Base-by-base conservation (phyloP, 2,797 vertebrate genomes). In the Mus caroli region DNA sequence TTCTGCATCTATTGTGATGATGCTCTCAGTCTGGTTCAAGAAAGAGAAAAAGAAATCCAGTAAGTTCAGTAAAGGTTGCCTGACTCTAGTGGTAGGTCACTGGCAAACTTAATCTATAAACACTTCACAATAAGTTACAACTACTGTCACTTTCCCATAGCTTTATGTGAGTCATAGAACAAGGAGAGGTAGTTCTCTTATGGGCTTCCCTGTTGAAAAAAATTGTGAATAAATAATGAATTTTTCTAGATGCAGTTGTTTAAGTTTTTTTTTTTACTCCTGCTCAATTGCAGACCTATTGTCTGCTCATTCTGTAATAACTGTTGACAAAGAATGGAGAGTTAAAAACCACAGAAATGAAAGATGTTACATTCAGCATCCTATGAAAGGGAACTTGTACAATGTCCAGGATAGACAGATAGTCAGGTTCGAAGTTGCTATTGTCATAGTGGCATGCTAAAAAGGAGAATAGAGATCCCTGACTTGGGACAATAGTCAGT, bases 331-430 rank as follows among this genome's bases (percentile, higher is more conserved):
- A 94, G 83, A 93, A 97, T 91, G 69, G 69, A 91, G 95, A 92
- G 64, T 92, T 94, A 93, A 98, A 98, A 94, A 20, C 17, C 91
- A 71, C 87, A 91, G 64, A 84, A 95, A 54, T 92, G 64, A 84
- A 95, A 54, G 96, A 94, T 91, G 24, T 50, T 54, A 46, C 84
- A 75, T 92, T 95, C n/a, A 92, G 37, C 84, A 91, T 93, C 94
- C 90, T 94, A 22, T 85, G 37, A 88, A 90, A 97, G 50, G 56
- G 52, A 93, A 91, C 37, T 96, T 95, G 50, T 71, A 84, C 85
- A 96, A 95, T 85, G 62, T 62, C 13, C 46, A 95, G 56, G 58
- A 92, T 91, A 62, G n/a, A 90, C 19, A 86, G 26, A 78, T 94
- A 95, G 94, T 80, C 85, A 11, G n/a, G 64, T 96, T 46, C 83